Percentiles rank a stretch among this genome's conserved stretches.
These are phyloP conservation scores for Ryuthela nishihirai DNA, from an alignment of 2,888 invertebrate species.

Conservation along the genomic window DNA sequence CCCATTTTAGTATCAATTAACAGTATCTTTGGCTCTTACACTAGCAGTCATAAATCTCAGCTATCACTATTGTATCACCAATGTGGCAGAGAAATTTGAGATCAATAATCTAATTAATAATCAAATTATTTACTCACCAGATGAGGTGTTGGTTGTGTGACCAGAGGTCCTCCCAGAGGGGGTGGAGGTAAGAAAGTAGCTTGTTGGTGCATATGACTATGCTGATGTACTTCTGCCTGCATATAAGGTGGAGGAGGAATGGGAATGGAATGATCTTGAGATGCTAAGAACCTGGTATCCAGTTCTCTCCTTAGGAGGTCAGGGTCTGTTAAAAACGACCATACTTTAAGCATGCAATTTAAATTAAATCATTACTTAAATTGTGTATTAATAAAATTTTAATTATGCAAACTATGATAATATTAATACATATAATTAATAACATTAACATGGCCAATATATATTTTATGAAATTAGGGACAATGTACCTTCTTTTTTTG, in stretches of 20 bases:
- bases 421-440: background rate
- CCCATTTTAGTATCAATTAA: too few relatives aligned
- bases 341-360: background rate
- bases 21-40: too few relatives aligned
- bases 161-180: slow-evolving; percentile 59
- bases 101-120: too few relatives aligned
- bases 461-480: too few relatives aligned
- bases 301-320: slow-evolving; percentile 83
- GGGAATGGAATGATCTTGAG: slow-evolving; percentile 52
- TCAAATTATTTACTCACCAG: slow-evolving; percentile 28
- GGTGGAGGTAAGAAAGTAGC: slow-evolving; percentile 45
- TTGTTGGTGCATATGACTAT: slow-evolving; percentile 56
- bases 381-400: background rate
- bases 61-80: too few relatives aligned
- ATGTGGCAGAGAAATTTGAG: too few relatives aligned
- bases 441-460: background rate
- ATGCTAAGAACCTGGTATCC: slow-evolving; percentile 84
- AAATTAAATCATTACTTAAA: too few relatives aligned
- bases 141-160: slow-evolving; percentile 50
- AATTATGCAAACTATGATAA: too few relatives aligned
- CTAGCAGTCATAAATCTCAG: too few relatives aligned
- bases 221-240: slow-evolving; percentile 82
- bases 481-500: too few relatives aligned
- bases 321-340: slow-evolving; percentile 41
- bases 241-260: slow-evolving; percentile 51